Evolutionary conservation across 23 tunicate genomes (phyloP).

Genomic region (Oikopleura dioica): DNA sequence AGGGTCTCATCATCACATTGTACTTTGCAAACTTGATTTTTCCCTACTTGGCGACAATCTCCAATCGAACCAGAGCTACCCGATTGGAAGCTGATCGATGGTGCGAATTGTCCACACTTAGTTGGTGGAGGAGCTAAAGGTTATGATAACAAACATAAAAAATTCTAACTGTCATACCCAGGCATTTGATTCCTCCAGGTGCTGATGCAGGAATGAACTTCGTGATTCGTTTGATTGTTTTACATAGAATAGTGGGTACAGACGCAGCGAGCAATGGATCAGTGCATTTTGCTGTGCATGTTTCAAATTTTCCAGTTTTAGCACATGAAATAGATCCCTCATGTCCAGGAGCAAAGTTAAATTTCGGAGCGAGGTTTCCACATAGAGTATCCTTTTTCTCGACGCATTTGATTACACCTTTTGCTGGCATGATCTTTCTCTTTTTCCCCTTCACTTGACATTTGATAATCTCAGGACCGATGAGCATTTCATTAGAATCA

Average conservation of each 20-base stretch:
- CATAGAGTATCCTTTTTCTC: background rate
- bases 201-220: background rate
- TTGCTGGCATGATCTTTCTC: background rate
- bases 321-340: background rate
- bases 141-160: background rate
- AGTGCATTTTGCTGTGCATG: background rate
- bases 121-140: conserved; percentile 2
- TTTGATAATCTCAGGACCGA: background rate
- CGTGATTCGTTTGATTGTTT: background rate
- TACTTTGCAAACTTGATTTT: background rate
- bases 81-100: background rate
- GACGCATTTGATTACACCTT: background rate
- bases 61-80: background rate
- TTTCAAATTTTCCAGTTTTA: background rate
- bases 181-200: background rate
- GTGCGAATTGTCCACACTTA: background rate
- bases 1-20: background rate
- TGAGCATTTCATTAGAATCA: background rate
- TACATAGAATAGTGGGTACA: background rate
- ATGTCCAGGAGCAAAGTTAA: background rate
- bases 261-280: background rate
- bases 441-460: background rate
- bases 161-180: background rate
- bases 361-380: background rate
- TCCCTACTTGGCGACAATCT: background rate